phyloP scores from a whole-genome alignment of 2,113 vertebrate species.

The Tauraco erythrolophus region DNA sequence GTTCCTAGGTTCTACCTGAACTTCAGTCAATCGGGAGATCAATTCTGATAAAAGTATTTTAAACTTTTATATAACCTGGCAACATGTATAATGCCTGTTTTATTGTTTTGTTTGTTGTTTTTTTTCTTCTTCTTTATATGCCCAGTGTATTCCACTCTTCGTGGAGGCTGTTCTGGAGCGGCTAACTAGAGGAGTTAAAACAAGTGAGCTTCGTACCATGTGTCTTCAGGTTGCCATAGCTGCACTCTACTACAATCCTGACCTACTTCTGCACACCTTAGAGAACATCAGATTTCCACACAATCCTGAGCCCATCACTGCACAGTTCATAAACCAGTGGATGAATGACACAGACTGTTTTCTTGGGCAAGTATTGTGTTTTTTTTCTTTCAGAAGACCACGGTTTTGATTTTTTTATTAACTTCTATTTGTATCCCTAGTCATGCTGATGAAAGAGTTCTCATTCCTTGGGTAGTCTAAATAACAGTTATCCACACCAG shows the following conservation, averaged over 20 bases:
- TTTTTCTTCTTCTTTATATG: background rate
- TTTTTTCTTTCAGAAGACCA: background rate
- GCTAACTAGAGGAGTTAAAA: conserved; percentile 92
- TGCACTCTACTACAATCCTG: conserved; percentile 93
- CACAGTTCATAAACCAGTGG: conserved; percentile 98
- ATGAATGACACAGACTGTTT: conserved; percentile 98
- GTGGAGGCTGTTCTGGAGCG: conserved; percentile 94
- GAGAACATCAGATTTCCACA: conserved; percentile 93
- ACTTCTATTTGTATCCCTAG: background rate
- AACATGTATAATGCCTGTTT: background rate
- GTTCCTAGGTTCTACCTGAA: background rate
- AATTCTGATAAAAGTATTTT: background rate
- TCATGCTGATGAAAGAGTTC: background rate
- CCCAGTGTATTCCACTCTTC: conserved; percentile 92
- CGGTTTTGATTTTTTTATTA: background rate
- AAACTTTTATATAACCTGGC: background rate
- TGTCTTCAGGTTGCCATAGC: conserved; percentile 97
- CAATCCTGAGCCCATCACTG: conserved; percentile 91
- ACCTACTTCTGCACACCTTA: conserved; percentile 90
- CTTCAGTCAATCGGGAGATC: background rate
- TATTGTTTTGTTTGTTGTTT: background rate
- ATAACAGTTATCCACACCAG: background rate
- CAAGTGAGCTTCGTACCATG: conserved; percentile 94
- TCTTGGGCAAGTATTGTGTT: conserved; percentile 82
- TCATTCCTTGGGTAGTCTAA: background rate